A percentile compares a stretch with the other conserved stretches of the same genome.
phyloP scores from a whole-genome alignment of 1,140 invertebrate genomes.

The Zaprionus davidi region DNA sequence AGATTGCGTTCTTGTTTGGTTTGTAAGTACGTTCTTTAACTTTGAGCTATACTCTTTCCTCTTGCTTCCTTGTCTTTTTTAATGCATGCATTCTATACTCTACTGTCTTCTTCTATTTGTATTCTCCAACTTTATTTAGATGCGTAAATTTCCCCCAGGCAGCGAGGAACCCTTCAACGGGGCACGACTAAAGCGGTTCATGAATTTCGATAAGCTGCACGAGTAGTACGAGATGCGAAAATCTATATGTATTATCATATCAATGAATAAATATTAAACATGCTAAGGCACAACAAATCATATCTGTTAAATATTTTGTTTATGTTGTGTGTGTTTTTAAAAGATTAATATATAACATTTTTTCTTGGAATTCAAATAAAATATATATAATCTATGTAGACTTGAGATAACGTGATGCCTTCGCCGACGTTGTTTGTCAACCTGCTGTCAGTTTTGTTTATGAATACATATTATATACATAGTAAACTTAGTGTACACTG shows the following conservation, averaged over 20 bases:
- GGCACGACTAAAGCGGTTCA: conserved; percentile 85
- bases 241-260: conserved; percentile 4
- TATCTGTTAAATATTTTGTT: neutral
- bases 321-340: neutral
- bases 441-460: neutral
- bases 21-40: conserved; percentile 19
- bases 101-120: conserved; percentile 12
- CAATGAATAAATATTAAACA: conserved; percentile 2
- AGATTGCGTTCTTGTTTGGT: neutral
- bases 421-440: conserved; percentile 3
- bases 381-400: conserved; percentile 1
- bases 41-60: neutral
- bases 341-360: conserved; percentile 7
- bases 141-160: conserved; percentile 88
- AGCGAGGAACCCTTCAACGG: conserved; percentile 86
- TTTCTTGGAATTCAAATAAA: conserved; percentile 26
- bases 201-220: conserved; percentile 77
- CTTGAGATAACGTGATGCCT: neutral
- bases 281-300: neutral
- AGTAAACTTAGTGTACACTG: neutral
- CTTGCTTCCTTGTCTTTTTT: neutral
- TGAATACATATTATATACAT: neutral
- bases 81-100: conserved; percentile 7
- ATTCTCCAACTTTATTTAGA: conserved; percentile 83
- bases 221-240: conserved; percentile 11